Conservation (phyloP, 2,113 vertebrate species). For the Peromyscus maniculatus region DNA sequence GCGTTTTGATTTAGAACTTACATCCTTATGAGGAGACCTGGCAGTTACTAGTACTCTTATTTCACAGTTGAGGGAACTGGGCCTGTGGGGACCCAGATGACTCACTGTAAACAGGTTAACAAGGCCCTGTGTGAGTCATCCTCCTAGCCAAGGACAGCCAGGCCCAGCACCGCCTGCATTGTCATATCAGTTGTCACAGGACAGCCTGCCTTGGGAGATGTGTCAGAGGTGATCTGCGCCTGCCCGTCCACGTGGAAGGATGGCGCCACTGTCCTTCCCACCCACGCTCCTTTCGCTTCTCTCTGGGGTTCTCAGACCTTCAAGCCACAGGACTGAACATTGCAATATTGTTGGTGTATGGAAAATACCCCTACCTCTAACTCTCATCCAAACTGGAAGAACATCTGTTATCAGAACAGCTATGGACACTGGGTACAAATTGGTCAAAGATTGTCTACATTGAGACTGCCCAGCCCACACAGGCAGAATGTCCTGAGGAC, state of each 20-base stretch:
- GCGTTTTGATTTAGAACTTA: neutral
- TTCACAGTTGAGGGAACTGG: neutral
- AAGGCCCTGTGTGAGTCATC: neutral
- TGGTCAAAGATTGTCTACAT: rapidly evolving
- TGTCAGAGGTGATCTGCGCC: neutral
- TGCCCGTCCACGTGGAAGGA: rapidly evolving
- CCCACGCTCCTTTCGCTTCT: too few relatives aligned
- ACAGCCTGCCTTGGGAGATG: neutral
- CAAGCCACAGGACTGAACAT: neutral
- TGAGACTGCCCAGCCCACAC: neutral
- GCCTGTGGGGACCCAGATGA: neutral
- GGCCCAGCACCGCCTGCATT: neutral
- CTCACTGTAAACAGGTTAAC: neutral
- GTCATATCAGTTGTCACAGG: neutral
- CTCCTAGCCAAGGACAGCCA: neutral
- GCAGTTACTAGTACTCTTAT: neutral
- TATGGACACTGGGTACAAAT: neutral
- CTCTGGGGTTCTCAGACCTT: neutral
- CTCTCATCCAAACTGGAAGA: neutral
- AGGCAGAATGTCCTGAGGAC: neutral
- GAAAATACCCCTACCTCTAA: neutral
- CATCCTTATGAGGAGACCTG: neutral
- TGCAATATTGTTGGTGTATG: too few relatives aligned
- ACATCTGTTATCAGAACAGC: rapidly evolving
- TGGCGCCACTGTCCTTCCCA: neutral